These are phyloP conservation scores for Simalia tracyae DNA, from an alignment of 2,797 vertebrate genomes.

Conservation along the genomic window DNA sequence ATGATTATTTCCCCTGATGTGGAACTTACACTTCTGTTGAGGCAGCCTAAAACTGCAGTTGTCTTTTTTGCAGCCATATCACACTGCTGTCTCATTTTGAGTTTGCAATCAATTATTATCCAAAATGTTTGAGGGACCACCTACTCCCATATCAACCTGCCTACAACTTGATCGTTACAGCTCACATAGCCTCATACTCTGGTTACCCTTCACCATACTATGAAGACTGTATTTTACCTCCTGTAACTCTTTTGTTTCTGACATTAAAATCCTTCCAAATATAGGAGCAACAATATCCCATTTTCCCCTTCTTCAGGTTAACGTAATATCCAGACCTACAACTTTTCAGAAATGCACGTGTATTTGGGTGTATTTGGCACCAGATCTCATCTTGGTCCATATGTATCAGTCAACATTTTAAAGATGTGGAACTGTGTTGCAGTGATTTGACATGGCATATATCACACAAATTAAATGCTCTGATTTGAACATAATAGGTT, in stretches of 20 bases:
- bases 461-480: conserved; percentile 24
- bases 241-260: conserved; percentile 36
- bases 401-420: conserved; percentile 47
- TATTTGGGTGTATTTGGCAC: conserved; percentile 52
- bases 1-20: too few species aligned
- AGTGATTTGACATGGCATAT: conserved; percentile 30
- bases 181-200: not conserved
- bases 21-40: too few species aligned
- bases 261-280: conserved; percentile 35
- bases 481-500: conserved; percentile 35
- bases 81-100: too few species aligned
- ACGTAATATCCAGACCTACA: conserved; percentile 53
- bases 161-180: not conserved
- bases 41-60: too few species aligned
- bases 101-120: too few species aligned
- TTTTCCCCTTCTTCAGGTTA: conserved; percentile 30
- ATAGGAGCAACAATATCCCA: not conserved
- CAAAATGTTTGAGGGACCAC: too few species aligned
- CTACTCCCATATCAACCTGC: not conserved
- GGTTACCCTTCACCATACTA: not conserved
- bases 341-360: conserved; percentile 62
- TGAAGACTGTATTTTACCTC: not conserved
- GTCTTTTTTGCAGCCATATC: too few species aligned
- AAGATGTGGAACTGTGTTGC: conserved; percentile 55
- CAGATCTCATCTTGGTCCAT: conserved; percentile 55